A percentile compares a stretch with the other conserved stretches of the same genome.
Evolutionary conservation across 2,888 invertebrate species (phyloP).

Genomic region (Bombylius major): DNA sequence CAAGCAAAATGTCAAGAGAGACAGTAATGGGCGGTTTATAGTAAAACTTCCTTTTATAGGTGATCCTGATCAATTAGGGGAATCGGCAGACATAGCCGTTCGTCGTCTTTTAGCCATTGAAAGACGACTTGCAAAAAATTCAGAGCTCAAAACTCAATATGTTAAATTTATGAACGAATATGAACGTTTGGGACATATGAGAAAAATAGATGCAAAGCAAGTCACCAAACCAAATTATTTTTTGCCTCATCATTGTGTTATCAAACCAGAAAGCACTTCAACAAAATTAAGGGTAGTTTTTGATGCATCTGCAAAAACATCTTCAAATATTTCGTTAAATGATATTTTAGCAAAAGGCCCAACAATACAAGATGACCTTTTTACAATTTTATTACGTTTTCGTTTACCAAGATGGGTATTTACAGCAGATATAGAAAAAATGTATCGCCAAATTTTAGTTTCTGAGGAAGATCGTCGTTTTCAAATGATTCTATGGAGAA

Average conservation of each 20-base stretch:
- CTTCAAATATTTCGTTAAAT: conserved; percentile 12
- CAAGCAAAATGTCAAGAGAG: conserved; percentile 5
- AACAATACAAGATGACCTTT: conserved; percentile 9
- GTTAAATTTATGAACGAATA: conserved; percentile 17
- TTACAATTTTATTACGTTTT: conserved; percentile 9
- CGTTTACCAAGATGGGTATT: conserved; percentile 2
- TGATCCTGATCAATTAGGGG: neutral
- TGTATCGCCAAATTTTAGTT: conserved; percentile 6
- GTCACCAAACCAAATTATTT: neutral
- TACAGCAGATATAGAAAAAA: conserved; percentile 10
- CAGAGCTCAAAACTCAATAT: conserved; percentile 12
- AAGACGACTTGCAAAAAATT: conserved; percentile 10
- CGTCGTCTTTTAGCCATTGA: conserved; percentile 14
- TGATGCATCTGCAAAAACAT: conserved; percentile 7
- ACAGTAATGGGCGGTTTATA: conserved; percentile 11
- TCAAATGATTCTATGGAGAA: conserved; percentile 7
- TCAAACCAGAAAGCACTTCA: conserved; percentile 1
- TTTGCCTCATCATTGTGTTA: neutral
- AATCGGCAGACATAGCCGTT: conserved; percentile 4
- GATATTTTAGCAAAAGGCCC: conserved; percentile 8
- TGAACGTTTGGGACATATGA: conserved; percentile 15
- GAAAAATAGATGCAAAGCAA: neutral
- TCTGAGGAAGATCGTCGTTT: neutral
- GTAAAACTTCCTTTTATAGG: conserved; percentile 15
- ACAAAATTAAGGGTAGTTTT: conserved; percentile 5